phyloP scores from a whole-genome alignment of 2,888 invertebrate species.

The Globia sparganii region DNA sequence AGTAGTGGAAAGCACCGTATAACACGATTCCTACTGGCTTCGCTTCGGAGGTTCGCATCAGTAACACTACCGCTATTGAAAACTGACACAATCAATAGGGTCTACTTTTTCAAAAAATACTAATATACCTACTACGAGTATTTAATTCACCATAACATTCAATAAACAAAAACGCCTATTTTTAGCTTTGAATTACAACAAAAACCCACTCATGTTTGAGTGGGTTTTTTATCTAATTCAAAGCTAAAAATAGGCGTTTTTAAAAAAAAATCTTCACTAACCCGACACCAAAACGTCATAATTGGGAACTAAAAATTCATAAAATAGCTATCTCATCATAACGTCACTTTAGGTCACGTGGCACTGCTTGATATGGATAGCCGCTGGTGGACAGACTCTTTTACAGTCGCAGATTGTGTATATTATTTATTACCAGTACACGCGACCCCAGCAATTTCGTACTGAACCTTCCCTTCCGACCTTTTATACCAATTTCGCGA shows the following conservation, averaged over 20 bases:
- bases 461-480: conserved; percentile 84
- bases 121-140: neutral
- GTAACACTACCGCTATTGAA: neutral
- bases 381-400: neutral
- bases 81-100: neutral
- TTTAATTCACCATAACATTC: neutral
- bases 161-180: neutral
- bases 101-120: neutral
- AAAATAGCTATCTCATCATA: neutral
- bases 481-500: conserved; percentile 88
- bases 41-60: neutral
- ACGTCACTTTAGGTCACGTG: neutral
- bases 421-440: conserved; percentile 87
- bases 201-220: too few relatives aligned
- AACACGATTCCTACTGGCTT: neutral
- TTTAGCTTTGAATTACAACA: neutral
- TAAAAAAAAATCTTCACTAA: neutral
- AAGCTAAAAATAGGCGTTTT: too few relatives aligned
- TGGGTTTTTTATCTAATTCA: too few relatives aligned
- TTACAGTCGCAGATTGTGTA: conserved; percentile 85
- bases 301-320: neutral
- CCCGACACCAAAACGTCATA: neutral
- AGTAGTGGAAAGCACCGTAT: neutral
- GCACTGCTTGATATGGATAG: neutral
- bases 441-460: conserved; percentile 86